These are phyloP conservation scores for Gari tellinella DNA, from an alignment of 2,888 invertebrate genomes.

Conservation along the genomic window DNA sequence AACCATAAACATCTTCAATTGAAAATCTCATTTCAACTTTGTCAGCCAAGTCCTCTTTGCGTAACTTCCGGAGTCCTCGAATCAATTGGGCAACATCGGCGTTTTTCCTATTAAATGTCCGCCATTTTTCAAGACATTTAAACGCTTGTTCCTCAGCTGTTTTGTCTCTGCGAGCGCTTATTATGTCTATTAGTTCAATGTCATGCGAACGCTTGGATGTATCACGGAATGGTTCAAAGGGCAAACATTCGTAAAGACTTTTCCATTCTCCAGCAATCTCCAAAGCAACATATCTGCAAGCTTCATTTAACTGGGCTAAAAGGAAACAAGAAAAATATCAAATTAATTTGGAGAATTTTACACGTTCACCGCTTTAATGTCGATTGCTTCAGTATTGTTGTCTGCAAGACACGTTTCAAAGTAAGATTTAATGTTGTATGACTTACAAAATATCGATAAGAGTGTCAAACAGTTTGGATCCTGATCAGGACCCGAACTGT, in stretches of 20 bases:
- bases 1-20: conserved; percentile 53
- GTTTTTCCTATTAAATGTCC: conserved; percentile 66
- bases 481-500: too few species aligned
- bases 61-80: conserved; percentile 66
- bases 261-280: conserved; percentile 78
- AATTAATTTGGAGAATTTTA: too few species aligned
- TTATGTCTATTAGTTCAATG: conserved; percentile 73
- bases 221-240: conserved; percentile 76
- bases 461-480: too few species aligned
- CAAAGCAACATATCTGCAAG: conserved; percentile 73
- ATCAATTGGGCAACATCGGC: conserved; percentile 72
- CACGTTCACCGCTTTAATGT: too few species aligned
- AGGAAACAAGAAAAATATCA: conserved; percentile 2
- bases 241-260: conserved; percentile 73
- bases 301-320: conserved; percentile 72
- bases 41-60: conserved; percentile 69
- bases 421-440: too few species aligned
- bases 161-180: conserved; percentile 69
- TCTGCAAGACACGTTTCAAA: too few species aligned
- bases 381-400: too few species aligned
- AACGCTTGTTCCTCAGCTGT: conserved; percentile 72
- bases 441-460: too few species aligned
- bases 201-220: conserved; percentile 66
- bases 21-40: conserved; percentile 71
- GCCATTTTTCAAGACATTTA: conserved; percentile 78